Percentiles rank a stretch among this genome's conserved stretches.
Evolutionary conservation across 2,797 vertebrate species (phyloP).

Genomic region (Gymnoscopelus braueri): DNA sequence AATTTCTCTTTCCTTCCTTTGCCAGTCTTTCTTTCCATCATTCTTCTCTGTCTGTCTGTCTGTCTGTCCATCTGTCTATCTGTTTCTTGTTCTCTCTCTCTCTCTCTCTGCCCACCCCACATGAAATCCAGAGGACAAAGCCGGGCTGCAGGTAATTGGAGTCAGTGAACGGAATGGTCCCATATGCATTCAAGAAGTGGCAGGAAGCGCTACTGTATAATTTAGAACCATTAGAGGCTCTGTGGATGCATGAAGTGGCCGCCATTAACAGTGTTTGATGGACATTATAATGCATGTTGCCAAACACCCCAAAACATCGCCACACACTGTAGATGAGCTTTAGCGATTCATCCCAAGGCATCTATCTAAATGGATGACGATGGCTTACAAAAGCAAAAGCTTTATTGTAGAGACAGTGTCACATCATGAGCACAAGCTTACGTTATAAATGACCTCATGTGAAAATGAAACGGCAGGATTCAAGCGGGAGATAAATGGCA

Average conservation of each 20-base stretch:
- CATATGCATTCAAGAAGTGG: conserved; percentile 33
- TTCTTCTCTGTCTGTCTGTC: conserved; percentile 58
- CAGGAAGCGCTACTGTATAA: conserved; percentile 31
- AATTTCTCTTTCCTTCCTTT: conserved; percentile 68
- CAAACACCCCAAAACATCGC: conserved; percentile 7
- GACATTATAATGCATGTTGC: conserved; percentile 14
- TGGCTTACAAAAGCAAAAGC: too few relatives aligned
- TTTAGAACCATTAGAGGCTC: conserved; percentile 39
- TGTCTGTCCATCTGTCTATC: conserved; percentile 7
- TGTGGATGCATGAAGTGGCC: not conserved
- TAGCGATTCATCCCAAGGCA: conserved; percentile 13
- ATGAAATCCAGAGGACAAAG: conserved; percentile 49
- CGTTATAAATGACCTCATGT: conserved; percentile 12
- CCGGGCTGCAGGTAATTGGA: conserved; percentile 80
- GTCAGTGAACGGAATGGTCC: conserved; percentile 59
- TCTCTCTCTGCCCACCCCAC: conserved; percentile 36
- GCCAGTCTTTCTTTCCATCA: conserved; percentile 53
- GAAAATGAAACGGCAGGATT: not conserved
- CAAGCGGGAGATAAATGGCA: conserved; percentile 22
- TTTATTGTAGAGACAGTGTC: conserved; percentile 7
- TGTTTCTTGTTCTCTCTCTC: conserved; percentile 5
- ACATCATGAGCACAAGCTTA: conserved; percentile 25
- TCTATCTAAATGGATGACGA: not conserved
- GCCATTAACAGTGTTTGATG: conserved; percentile 2
- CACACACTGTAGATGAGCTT: conserved; percentile 6